These are phyloP conservation scores for Tapirus indicus DNA, from an alignment of 2,797 vertebrate species.

Conservation along the genomic window DNA sequence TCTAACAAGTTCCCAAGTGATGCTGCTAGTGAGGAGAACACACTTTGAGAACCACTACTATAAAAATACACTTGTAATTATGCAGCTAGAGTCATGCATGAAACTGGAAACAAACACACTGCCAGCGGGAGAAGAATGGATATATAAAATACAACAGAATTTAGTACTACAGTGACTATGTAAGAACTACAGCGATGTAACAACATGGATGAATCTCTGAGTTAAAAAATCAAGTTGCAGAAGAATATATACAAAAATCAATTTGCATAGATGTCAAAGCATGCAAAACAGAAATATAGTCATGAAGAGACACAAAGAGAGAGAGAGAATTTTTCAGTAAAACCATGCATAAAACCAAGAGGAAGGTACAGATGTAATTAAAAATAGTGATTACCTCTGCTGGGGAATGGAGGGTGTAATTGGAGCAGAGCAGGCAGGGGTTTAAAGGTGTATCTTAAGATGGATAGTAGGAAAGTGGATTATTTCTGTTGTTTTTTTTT, in stretches of 20 bases:
- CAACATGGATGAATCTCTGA: neutral
- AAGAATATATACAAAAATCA: neutral
- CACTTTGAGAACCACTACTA: neutral
- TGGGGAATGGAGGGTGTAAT: neutral
- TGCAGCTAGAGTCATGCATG: neutral
- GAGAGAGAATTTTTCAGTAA: neutral
- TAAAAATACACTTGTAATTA: neutral
- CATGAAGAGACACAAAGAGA: neutral
- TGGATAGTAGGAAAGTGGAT: neutral
- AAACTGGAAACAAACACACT: neutral
- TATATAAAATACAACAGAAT: neutral
- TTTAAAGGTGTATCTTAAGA: neutral
- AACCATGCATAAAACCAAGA: neutral
- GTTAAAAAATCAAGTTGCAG: neutral
- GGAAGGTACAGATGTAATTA: neutral
- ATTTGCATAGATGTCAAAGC: neutral
- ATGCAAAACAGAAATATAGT: neutral
- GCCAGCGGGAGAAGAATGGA: neutral
- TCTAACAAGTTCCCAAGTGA: neutral
- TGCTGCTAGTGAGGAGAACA: neutral
- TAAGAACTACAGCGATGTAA: neutral
- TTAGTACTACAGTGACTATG: neutral
- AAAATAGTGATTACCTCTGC: neutral
- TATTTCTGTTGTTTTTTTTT: neutral
- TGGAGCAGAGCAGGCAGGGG: neutral